phyloP scores from a whole-genome alignment of 2,888 invertebrate genomes.

The Rhynchonema sp. region DNA sequence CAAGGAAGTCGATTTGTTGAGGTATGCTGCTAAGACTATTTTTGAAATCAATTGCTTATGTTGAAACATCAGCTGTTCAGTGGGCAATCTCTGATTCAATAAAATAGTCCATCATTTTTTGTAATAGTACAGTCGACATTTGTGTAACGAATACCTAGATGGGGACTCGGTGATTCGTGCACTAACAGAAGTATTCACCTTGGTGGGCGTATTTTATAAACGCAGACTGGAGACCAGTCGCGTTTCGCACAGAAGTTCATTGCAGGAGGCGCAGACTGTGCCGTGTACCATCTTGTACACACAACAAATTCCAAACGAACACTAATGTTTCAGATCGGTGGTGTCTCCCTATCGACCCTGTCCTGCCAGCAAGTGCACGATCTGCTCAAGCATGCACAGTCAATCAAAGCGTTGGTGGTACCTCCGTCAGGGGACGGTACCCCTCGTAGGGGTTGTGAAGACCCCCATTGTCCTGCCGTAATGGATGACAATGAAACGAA shows the following conservation, averaged over 20 bases:
- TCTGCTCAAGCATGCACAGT: conserved; percentile 63
- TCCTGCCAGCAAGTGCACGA: conserved; percentile 82
- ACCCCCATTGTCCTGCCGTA: conserved; percentile 7
- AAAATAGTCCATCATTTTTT: no score
- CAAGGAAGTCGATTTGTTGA: conserved; percentile 76
- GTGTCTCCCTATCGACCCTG: conserved; percentile 46
- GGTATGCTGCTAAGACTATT: conserved; percentile 20
- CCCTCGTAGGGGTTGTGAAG: conserved; percentile 37
- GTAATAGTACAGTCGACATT: no score
- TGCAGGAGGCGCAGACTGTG: no score
- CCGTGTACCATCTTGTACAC: no score
- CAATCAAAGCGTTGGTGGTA: conserved; percentile 61
- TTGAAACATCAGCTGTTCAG: no score
- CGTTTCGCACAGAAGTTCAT: no score
- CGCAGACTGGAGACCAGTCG: no score
- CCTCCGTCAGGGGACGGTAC: conserved; percentile 48
- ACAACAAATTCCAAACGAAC: not conserved
- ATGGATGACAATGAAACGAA: not conserved
- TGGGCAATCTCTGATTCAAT: no score
- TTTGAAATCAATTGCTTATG: not conserved
- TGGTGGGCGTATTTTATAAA: no score
- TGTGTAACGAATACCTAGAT: no score
- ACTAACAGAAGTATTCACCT: no score
- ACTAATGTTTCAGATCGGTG: not conserved
- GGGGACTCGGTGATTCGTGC: no score